Conservation (phyloP, 2,888 invertebrate genomes). For the Toxonevra muliebris region DNA sequence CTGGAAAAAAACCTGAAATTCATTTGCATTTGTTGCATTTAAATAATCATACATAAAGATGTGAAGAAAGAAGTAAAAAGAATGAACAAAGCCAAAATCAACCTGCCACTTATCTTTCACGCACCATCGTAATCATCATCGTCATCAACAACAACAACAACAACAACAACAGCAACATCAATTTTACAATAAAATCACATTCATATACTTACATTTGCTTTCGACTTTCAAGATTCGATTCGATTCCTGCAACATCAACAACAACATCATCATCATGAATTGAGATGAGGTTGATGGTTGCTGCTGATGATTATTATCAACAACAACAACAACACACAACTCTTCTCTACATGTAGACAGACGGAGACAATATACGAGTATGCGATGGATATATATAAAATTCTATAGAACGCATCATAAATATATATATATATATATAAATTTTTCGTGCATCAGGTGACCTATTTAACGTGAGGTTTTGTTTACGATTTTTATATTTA, state of each 20-base stretch:
- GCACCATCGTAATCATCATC: slow-evolving; percentile 31
- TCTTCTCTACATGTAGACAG: slow-evolving; percentile 26
- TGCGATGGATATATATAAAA: background rate
- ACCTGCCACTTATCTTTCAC: slow-evolving; percentile 22
- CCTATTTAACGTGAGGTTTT: slow-evolving; percentile 53
- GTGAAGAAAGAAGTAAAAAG: no score
- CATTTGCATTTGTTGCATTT: no score
- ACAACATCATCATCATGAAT: slow-evolving; percentile 17
- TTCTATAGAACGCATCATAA: no score
- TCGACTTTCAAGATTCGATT: background rate
- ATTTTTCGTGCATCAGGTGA: slow-evolving; percentile 49
- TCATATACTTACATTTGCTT: no score
- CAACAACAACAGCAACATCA: slow-evolving; percentile 29
- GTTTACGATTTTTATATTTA: slow-evolving; percentile 38
- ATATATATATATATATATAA: background rate
- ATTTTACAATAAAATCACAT: slow-evolving; percentile 10
- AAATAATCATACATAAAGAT: no score
- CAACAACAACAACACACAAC: slow-evolving; percentile 25
- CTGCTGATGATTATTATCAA: slow-evolving; percentile 27
- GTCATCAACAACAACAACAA: slow-evolving; percentile 37
- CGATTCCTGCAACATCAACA: slow-evolving; percentile 27
- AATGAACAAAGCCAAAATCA: background rate
- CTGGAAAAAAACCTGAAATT: no score
- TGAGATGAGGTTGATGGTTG: slow-evolving; percentile 1
- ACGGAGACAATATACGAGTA: slow-evolving; percentile 21